Evolutionary conservation across 1,140 invertebrate genomes (phyloP).

Genomic region (Papilio dardanus): DNA sequence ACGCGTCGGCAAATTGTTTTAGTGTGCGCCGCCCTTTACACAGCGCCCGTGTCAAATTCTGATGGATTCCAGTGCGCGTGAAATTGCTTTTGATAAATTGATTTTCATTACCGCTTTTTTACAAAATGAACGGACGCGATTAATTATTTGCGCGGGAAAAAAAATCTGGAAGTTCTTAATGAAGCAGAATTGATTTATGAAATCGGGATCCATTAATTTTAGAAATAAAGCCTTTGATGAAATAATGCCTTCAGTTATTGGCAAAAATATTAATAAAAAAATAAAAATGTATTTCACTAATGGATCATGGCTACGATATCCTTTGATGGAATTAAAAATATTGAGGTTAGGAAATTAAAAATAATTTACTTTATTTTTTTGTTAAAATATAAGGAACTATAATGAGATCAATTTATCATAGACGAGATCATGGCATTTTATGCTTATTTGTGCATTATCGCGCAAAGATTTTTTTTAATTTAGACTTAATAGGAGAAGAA

Average conservation of each 20-base stretch:
- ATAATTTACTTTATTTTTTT: too few species aligned
- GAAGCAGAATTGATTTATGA: conserved; percentile 20
- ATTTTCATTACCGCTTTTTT: conserved; percentile 36
- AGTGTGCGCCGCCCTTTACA: conserved; percentile 26
- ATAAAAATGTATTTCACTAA: not conserved
- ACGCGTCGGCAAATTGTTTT: conserved; percentile 23
- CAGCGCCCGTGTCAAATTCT: conserved; percentile 31
- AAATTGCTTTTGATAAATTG: conserved; percentile 37
- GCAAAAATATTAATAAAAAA: not conserved
- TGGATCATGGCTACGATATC: not conserved
- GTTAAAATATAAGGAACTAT: too few species aligned
- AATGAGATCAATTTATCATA: too few species aligned
- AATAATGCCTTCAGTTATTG: not conserved
- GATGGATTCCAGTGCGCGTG: conserved; percentile 33
- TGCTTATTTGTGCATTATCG: too few species aligned
- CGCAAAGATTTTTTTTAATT: not conserved
- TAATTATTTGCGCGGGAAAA: conserved; percentile 23
- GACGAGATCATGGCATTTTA: too few species aligned
- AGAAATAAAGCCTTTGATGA: conserved; percentile 2
- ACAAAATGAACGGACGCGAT: conserved; percentile 22
- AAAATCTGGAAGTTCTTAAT: conserved; percentile 19
- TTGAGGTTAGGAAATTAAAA: not conserved
- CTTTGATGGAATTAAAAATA: not conserved
- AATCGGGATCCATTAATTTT: conserved; percentile 4
- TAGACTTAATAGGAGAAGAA: too few species aligned